Evolutionary conservation across 1,140 invertebrate species (phyloP).

Genomic region (Asbolus verrucosus): DNA sequence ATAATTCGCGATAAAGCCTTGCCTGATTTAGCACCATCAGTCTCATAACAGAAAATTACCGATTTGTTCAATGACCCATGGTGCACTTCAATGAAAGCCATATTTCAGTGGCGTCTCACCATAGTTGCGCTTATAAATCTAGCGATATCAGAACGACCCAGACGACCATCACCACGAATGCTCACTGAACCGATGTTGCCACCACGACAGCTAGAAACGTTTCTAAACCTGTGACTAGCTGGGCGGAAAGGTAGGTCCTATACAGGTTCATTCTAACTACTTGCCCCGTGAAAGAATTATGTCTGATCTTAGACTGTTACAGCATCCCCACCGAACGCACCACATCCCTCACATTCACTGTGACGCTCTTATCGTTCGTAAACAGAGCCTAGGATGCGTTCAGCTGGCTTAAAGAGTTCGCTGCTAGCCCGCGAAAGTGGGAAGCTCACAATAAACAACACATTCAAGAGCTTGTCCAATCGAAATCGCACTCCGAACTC

Average conservation of each 20-base stretch:
- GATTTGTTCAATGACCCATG: constrained; percentile 28
- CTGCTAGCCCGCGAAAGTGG: no score
- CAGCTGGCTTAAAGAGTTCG: constrained; percentile 24
- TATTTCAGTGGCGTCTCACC: no score
- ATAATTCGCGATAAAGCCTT: constrained; percentile 3
- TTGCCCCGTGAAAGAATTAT: constrained; percentile 35
- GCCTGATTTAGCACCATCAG: no score
- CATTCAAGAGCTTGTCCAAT: no score
- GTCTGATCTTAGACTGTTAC: constrained; percentile 19
- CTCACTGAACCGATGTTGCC: constrained; percentile 22
- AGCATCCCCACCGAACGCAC: background rate
- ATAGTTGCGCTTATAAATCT: constrained; percentile 9
- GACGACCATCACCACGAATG: constrained; percentile 15
- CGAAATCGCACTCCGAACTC: no score
- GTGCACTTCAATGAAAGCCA: constrained; percentile 24
- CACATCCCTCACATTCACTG: constrained; percentile 16
- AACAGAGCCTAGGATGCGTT: constrained; percentile 28
- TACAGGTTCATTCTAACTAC: constrained; percentile 37
- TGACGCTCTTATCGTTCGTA: constrained; percentile 15
- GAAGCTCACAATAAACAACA: no score
- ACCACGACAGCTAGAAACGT: constrained; percentile 5
- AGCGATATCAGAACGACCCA: constrained; percentile 16
- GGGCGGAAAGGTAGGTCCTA: constrained; percentile 33
- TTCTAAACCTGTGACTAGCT: constrained; percentile 32
- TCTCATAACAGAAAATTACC: no score